Evolutionary conservation across 2,113 vertebrate species (phyloP), one percentile per base, ranked within the genome.

Genomic region (Toxotes chatareus): DNA sequence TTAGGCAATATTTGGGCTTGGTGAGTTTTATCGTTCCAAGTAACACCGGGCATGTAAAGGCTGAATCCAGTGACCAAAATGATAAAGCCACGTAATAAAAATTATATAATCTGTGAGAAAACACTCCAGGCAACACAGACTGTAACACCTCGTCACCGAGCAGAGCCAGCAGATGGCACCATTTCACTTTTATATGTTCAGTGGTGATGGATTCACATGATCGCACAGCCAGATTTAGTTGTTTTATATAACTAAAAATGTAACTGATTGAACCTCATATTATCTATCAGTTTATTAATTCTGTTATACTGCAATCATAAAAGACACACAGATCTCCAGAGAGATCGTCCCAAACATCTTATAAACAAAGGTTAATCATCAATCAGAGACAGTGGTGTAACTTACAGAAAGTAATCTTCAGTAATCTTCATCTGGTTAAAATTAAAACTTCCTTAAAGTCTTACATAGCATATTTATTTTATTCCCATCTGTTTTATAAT

Each of bases 121-220:
- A 46, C 56, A 40, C 23, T 63, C 2, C 47, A 62, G 49, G 11
- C 61, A 80, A 31, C n/a, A 59, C 17, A 32, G 34, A 62, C 23
- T 59, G 61, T 19, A 21, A 3, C 40, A n/a, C 13, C 9, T 83
- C 62, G 78, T 80, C 82, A 76, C 53, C 46, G 8, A 0, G 9
- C 12, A 19, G 0, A 36, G 49, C 92, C 93, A 91, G 72, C 74
- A 92, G 92, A 83, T 88, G 90, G 90, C 81, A 59, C 6, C 71
- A 81, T 90, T 80, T 47, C 9, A 51, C 85, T 69, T 55, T 65
- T n/a, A 59, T 47, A 68, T 27, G 11, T 32, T 11, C 49, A 40
- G 16, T 74, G 49, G 32, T 8, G 27, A 61, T 32, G 8, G 38
- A 60, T 57, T 51, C 51, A 63, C 4, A 5, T 51, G 7, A 60